Conservation (phyloP, 2,888 invertebrate species). For the Parochlus steinenii region DNA sequence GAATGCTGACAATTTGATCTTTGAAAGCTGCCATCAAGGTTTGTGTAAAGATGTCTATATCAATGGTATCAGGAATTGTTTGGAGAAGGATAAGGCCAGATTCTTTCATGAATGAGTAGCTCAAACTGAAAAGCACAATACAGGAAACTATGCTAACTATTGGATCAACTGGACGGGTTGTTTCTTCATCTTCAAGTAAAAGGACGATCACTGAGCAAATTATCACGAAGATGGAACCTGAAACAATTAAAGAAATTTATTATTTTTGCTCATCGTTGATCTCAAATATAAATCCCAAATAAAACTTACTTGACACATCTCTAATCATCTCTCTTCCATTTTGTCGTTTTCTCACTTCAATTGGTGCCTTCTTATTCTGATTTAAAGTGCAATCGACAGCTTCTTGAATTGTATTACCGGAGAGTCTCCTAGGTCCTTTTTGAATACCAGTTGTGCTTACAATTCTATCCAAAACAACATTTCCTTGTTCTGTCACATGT, state of each 20-base stretch:
- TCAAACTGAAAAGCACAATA: slow-evolving; percentile 48
- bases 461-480: slow-evolving; percentile 42
- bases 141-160: slow-evolving; percentile 59
- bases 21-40: slow-evolving; percentile 48
- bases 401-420: slow-evolving; percentile 17
- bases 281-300: slow-evolving; percentile 1
- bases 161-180: slow-evolving; percentile 54
- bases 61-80: slow-evolving; percentile 80
- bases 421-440: slow-evolving; percentile 19
- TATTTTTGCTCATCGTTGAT: slow-evolving; percentile 4
- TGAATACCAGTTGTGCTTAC: too few species aligned
- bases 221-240: slow-evolving; percentile 62
- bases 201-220: slow-evolving; percentile 39
- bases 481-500: slow-evolving; percentile 42
- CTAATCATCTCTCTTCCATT: slow-evolving; percentile 35
- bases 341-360: slow-evolving; percentile 10
- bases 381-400: slow-evolving; percentile 12
- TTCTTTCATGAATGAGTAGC: slow-evolving; percentile 75
- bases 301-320: slow-evolving; percentile 36
- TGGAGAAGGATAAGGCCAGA: slow-evolving; percentile 77
- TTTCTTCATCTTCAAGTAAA: slow-evolving; percentile 35
- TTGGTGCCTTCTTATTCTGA: slow-evolving; percentile 15
- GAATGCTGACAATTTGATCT: slow-evolving; percentile 56
- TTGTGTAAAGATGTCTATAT: slow-evolving; percentile 50
- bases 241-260: slow-evolving; percentile 15